Conservation (phyloP, 2,888 invertebrate genomes). For the Lasioglossum figueresi region DNA sequence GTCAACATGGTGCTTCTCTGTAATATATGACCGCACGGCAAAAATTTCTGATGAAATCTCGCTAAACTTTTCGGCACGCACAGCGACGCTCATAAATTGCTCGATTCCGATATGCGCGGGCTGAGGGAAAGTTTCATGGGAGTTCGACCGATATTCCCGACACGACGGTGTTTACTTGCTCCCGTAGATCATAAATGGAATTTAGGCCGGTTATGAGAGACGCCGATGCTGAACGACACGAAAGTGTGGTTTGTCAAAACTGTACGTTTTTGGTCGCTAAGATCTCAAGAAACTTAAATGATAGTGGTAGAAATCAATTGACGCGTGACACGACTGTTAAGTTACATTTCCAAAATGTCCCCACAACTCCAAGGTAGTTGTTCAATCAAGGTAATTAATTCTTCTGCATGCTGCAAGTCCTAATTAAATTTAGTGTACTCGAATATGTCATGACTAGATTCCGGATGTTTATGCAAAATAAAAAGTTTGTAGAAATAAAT, state of each 20-base stretch:
- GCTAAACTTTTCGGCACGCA: conserved; percentile 34
- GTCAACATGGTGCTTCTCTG: neutral
- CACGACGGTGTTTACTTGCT: conserved; percentile 34
- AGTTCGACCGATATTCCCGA: conserved; percentile 13
- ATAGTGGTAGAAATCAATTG: neutral
- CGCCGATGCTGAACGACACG: neutral
- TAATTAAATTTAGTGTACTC: no score
- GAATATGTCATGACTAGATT: no score
- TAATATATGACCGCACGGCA: conserved; percentile 13
- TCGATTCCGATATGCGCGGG: conserved; percentile 40
- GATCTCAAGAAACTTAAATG: neutral
- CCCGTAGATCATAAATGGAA: conserved; percentile 22
- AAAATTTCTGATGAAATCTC: conserved; percentile 44
- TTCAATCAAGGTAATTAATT: no score
- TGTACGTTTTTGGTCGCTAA: neutral
- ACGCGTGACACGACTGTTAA: no score
- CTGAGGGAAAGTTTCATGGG: conserved; percentile 40
- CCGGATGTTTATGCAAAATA: no score
- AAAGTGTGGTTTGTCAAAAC: neutral
- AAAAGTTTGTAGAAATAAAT: no score
- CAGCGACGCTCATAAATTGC: conserved; percentile 42
- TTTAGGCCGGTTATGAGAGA: conserved; percentile 20
- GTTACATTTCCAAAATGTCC: no score
- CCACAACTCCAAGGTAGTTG: no score
- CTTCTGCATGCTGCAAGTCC: no score